Evolutionary conservation across 2,797 vertebrate species (phyloP).

Genomic region (Lutjanus argentimaculatus): DNA sequence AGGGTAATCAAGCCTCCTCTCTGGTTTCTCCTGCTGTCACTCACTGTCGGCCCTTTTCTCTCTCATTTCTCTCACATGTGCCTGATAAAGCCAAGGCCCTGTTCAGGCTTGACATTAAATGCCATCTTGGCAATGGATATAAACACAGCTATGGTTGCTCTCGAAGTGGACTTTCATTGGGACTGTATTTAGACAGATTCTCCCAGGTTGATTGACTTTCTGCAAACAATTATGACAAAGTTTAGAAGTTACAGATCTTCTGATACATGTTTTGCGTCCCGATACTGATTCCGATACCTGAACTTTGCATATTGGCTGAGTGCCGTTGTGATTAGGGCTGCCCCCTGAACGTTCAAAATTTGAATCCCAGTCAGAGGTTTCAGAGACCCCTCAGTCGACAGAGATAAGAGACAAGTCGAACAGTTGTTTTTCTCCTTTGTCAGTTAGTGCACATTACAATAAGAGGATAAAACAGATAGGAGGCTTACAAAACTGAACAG

Average conservation of each 20-base stretch:
- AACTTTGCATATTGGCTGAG: too few species aligned
- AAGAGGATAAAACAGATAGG: too few species aligned
- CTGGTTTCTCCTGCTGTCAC: constrained; percentile 74
- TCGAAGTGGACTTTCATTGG: neutral
- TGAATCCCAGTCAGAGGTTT: too few species aligned
- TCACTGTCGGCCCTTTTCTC: constrained; percentile 55
- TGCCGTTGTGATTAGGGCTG: too few species aligned
- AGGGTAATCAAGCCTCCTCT: constrained; percentile 74
- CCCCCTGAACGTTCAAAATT: too few species aligned
- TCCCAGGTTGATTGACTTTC: neutral
- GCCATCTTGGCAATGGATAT: neutral
- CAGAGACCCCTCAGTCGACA: too few species aligned
- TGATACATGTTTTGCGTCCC: too few species aligned
- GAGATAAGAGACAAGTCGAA: too few species aligned
- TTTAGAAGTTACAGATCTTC: neutral
- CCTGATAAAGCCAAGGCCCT: constrained; percentile 26
- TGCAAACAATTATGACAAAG: constrained; percentile 2
- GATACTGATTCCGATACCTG: too few species aligned
- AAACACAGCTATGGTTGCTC: neutral
- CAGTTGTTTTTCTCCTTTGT: too few species aligned
- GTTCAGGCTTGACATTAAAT: constrained; percentile 22
- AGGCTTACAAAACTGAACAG: too few species aligned
- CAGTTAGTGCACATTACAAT: too few species aligned
- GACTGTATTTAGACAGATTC: neutral
- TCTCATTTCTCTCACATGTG: constrained; percentile 51